A percentile compares a stretch with the other conserved stretches of the same genome.
Evolutionary conservation across 2,888 invertebrate species (phyloP).

Genomic region (Cosmopolites sordidus): DNA sequence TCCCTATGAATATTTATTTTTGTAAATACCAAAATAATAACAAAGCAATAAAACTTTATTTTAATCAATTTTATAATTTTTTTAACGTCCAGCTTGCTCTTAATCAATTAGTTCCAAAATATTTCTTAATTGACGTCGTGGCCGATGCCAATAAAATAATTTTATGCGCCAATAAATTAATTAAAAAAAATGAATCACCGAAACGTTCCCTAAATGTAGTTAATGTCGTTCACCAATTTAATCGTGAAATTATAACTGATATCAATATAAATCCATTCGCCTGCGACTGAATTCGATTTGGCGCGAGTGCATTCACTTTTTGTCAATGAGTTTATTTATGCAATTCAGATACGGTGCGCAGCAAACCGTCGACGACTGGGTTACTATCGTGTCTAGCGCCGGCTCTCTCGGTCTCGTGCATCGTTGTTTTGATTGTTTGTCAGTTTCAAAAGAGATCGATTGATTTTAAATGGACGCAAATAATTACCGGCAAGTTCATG

Average conservation of each 20-base stretch:
- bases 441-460: conserved; percentile 6
- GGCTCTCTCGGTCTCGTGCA: neutral
- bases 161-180: conserved; percentile 19
- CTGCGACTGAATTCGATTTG: neutral
- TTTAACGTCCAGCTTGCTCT: too few species aligned
- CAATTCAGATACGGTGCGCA: neutral
- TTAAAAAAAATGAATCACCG: conserved; percentile 20
- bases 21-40: too few species aligned
- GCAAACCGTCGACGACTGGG: neutral
- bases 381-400: conserved; percentile 4
- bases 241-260: conserved; percentile 5
- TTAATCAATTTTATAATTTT: too few species aligned
- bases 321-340: conserved; percentile 13
- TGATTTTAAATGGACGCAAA: conserved; percentile 7
- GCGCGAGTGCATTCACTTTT: conserved; percentile 13
- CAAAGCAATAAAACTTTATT: too few species aligned
- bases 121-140: neutral
- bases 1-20: too few species aligned
- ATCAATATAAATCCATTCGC: conserved; percentile 6
- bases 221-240: conserved; percentile 14
- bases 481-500: conserved; percentile 7
- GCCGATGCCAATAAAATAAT: neutral
- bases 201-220: conserved; percentile 9
- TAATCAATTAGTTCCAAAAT: too few species aligned
- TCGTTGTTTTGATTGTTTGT: conserved; percentile 8